Conservation (phyloP, 2,888 invertebrate species). For the Trachelus stipa region DNA sequence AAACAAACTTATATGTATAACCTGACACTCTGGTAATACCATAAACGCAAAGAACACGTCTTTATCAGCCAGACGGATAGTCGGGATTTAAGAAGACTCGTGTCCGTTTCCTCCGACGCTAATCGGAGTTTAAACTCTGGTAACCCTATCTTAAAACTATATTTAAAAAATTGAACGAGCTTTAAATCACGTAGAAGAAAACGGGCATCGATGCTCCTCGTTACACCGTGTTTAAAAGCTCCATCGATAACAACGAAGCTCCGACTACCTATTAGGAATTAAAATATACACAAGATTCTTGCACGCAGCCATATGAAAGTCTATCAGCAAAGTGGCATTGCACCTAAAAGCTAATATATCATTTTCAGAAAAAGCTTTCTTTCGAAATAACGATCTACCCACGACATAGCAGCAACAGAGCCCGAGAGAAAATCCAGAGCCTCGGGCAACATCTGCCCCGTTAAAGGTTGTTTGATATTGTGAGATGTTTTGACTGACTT, state of each 20-base stretch:
- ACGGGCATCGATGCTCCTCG: not conserved
- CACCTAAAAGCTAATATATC: not conserved
- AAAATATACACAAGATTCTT: not conserved
- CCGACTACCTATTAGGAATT: not conserved
- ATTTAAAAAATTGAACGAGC: no score
- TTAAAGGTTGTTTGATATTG: slow-evolving; percentile 29
- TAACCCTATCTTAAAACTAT: no score
- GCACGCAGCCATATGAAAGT: not conserved
- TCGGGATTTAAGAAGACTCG: not conserved
- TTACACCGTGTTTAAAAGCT: not conserved
- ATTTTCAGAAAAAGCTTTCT: not conserved
- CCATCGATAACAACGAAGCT: not conserved
- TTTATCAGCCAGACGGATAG: no score
- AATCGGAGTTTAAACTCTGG: no score
- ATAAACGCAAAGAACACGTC: not conserved
- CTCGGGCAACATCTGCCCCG: slow-evolving; percentile 6
- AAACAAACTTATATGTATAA: not conserved
- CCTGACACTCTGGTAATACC: not conserved
- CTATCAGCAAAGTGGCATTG: not conserved
- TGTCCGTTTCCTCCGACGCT: no score
- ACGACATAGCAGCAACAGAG: not conserved
- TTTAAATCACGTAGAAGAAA: no score
- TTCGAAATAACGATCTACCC: not conserved
- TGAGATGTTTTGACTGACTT: slow-evolving; percentile 32
- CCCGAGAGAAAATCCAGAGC: not conserved